These are phyloP conservation scores for Porites rus DNA, from an alignment of 92 coral and sea anemone genomes.

Conservation along the genomic window DNA sequence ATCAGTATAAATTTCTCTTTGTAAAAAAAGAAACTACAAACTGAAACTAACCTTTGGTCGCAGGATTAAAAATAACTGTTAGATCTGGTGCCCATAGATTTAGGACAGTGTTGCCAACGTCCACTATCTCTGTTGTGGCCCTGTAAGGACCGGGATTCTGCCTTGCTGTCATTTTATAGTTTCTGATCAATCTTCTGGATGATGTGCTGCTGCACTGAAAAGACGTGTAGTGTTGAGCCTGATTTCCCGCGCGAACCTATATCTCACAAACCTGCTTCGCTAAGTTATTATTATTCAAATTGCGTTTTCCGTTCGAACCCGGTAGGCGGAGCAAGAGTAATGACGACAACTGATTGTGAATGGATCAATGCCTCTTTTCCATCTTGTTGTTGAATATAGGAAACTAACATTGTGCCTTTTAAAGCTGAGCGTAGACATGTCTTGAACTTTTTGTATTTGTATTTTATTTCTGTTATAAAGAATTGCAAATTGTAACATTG, in stretches of 20 bases:
- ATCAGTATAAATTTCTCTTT: no score
- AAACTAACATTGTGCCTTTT: no score
- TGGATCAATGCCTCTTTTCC: background rate
- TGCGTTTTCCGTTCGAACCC: background rate
- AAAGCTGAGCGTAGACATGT: no score
- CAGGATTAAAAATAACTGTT: no score
- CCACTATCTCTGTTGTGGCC: background rate
- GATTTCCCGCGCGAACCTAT: background rate
- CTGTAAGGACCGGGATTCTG: background rate
- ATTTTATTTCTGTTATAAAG: no score
- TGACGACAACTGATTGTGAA: conserved; percentile 18
- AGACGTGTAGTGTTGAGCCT: background rate
- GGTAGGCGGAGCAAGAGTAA: background rate
- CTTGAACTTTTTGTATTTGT: no score
- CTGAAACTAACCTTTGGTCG: no score
- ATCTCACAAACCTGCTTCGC: background rate
- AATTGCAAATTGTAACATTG: no score
- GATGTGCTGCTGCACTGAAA: no score
- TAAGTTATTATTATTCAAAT: background rate
- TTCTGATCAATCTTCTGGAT: background rate
- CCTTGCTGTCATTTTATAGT: background rate
- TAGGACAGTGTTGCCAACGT: background rate
- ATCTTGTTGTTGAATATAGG: no score
- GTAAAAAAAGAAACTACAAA: no score
- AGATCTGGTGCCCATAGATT: no score